A percentile compares a stretch with the other conserved stretches of the same genome.
These are phyloP conservation scores for Cladorhizidae sp. DNA, from an alignment of 37 sponge, comb jelly and placozoan genomes.

Conservation along the genomic window DNA sequence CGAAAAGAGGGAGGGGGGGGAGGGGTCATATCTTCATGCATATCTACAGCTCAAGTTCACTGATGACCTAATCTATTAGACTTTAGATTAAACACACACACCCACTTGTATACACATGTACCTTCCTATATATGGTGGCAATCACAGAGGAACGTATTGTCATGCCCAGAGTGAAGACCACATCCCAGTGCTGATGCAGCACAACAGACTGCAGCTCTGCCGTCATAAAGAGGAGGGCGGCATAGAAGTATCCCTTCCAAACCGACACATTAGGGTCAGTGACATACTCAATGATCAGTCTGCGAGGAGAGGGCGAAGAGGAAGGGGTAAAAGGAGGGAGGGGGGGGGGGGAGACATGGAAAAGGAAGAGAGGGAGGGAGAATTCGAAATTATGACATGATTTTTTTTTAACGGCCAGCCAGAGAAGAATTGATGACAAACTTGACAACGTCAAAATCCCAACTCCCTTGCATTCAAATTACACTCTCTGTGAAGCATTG, in stretches of 20 bases:
- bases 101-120: neutral
- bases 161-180: conserved; percentile 73
- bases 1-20: neutral
- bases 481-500: no score
- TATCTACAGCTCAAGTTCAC: neutral
- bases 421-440: no score
- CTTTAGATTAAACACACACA: neutral
- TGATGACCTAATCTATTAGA: neutral
- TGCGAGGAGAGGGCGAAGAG: neutral
- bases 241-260: conserved; percentile 87
- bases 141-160: conserved; percentile 71
- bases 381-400: no score
- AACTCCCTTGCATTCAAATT: no score
- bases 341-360: neutral
- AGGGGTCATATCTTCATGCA: neutral
- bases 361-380: no score
- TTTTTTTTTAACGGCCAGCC: no score
- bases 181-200: conserved; percentile 87
- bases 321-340: neutral
- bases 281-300: conserved; percentile 73
- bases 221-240: conserved; percentile 68
- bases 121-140: conserved; percentile 80
- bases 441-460: neutral
- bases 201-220: conserved; percentile 76
- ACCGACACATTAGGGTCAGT: conserved; percentile 31